Percentiles rank a stretch among this genome's conserved stretches.
phyloP scores from a whole-genome alignment of 2,888 invertebrate species.

The Podabrus alpinus region DNA sequence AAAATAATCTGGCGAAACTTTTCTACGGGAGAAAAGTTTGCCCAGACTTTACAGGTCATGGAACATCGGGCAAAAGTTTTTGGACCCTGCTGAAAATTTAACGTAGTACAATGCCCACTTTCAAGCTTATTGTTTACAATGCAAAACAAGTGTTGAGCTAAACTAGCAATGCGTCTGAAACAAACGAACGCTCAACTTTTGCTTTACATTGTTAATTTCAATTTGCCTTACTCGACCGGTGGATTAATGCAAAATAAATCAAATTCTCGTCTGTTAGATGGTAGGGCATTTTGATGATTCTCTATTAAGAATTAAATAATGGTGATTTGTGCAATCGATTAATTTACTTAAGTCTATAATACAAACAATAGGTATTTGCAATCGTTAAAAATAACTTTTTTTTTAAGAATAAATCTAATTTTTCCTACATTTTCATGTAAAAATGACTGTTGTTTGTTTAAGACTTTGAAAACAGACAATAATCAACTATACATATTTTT shows the following conservation, averaged over 20 bases:
- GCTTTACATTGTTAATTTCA: background rate
- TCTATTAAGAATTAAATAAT: slow-evolving; percentile 1
- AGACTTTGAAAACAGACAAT: background rate
- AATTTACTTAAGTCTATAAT: slow-evolving; percentile 3
- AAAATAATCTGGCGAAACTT: background rate
- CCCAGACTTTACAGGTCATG: background rate
- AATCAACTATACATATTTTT: slow-evolving; percentile 16
- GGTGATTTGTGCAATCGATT: slow-evolving; percentile 2
- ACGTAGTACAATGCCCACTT: background rate
- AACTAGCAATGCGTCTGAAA: background rate
- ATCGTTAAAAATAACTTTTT: slow-evolving; percentile 3
- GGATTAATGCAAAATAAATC: background rate
- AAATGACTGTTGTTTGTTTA: slow-evolving; percentile 9
- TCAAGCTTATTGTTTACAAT: background rate
- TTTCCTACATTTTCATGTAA: slow-evolving; percentile 8
- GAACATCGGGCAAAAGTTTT: background rate
- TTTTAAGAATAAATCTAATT: slow-evolving; percentile 11
- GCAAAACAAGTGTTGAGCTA: background rate
- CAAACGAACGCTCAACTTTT: background rate
- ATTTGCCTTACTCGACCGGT: background rate
- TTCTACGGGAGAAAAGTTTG: background rate
- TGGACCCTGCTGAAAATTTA: background rate
- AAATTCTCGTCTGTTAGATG: background rate
- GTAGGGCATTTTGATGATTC: slow-evolving; percentile 26
- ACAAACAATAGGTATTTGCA: slow-evolving; percentile 1